Conservation (phyloP, 2,797 vertebrate genomes). For the Enteromius paludinosus region DNA sequence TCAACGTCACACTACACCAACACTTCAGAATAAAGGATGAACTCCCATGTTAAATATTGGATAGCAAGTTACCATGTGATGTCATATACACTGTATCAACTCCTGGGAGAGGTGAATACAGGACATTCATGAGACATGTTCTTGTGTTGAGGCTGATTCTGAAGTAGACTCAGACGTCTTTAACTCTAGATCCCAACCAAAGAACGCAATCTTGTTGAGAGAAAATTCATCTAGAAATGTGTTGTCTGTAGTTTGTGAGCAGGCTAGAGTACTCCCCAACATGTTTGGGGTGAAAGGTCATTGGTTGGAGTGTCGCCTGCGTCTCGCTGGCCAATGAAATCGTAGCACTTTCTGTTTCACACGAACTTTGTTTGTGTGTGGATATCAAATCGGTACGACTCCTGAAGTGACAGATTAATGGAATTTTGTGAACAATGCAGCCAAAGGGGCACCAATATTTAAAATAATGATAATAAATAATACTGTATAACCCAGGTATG, state of each 20-base stretch:
- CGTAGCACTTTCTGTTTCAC: slow-evolving; percentile 39
- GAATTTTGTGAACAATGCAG: not conserved
- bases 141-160: not conserved
- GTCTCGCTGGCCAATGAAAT: slow-evolving; percentile 26
- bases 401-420: not conserved
- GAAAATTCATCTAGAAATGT: not conserved
- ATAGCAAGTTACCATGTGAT: not conserved
- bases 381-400: not conserved
- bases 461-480: not conserved
- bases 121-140: not conserved
- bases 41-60: not conserved
- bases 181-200: slow-evolving; percentile 63
- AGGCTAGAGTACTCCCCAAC: not conserved
- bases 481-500: slow-evolving; percentile 29
- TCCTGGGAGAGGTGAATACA: no score
- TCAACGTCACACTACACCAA: not conserved
- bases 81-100: not conserved
- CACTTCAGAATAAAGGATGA: not conserved
- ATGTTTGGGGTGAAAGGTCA: not conserved
- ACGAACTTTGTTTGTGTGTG: not conserved
- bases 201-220: slow-evolving; percentile 52
- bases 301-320: not conserved
- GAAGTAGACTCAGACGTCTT: not conserved
- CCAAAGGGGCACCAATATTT: slow-evolving; percentile 19
- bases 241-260: slow-evolving; percentile 24